phyloP scores from a whole-genome alignment of 2,113 vertebrate species.

The Orycteropus afer region DNA sequence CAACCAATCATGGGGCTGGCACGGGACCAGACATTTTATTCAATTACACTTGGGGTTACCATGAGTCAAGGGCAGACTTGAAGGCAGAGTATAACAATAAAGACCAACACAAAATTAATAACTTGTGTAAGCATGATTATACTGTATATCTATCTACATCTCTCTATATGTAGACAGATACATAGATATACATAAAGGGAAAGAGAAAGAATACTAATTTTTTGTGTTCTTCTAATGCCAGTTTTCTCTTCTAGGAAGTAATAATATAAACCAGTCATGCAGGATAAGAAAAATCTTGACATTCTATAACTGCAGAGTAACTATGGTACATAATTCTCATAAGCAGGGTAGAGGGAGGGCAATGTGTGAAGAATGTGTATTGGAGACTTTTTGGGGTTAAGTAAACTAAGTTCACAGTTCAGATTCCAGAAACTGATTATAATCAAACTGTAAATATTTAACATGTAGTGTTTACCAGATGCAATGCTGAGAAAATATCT shows the following conservation, averaged over 20 bases:
- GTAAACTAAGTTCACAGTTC: constrained; percentile 61
- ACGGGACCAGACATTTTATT: too few relatives aligned
- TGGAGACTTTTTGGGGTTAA: constrained; percentile 43
- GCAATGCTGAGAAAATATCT: constrained; percentile 60
- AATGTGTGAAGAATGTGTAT: constrained; percentile 55
- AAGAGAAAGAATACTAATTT: neutral
- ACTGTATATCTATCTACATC: too few relatives aligned
- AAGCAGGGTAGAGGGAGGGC: neutral
- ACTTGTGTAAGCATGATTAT: too few relatives aligned
- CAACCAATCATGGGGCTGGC: too few relatives aligned
- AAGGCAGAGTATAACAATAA: too few relatives aligned
- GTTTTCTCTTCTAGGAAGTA: constrained; percentile 36
- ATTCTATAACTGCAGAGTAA: neutral
- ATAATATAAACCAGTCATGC: neutral
- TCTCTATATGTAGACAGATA: too few relatives aligned
- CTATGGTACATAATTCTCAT: constrained; percentile 16
- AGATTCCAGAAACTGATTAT: constrained; percentile 68
- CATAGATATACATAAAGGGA: too few relatives aligned
- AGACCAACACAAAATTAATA: too few relatives aligned
- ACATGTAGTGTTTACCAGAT: constrained; percentile 59
- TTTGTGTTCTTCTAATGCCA: neutral
- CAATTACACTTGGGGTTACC: too few relatives aligned
- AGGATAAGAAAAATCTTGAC: neutral
- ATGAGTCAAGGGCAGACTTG: too few relatives aligned
- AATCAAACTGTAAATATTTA: constrained; percentile 77